Conservation (phyloP, 1,140 invertebrate genomes). For the Archivesica marissinica region DNA sequence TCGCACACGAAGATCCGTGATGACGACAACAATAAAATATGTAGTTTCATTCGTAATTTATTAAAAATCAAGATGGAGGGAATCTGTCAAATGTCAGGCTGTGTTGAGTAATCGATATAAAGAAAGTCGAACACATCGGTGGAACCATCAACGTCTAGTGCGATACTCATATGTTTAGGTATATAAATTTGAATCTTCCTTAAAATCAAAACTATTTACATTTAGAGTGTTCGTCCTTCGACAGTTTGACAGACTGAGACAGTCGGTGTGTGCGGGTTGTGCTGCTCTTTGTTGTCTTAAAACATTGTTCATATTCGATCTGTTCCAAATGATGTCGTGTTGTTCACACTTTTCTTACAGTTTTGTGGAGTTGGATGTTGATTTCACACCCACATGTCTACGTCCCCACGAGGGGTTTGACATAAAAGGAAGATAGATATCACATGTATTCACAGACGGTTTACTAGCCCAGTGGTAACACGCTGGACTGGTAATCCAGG, state of each 20-base stretch:
- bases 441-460: too few species aligned
- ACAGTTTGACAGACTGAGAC: background rate
- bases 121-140: background rate
- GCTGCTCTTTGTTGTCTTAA: too few species aligned
- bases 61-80: conserved; percentile 11
- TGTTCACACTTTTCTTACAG: too few species aligned
- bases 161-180: background rate
- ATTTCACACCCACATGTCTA: too few species aligned
- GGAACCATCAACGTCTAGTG: background rate
- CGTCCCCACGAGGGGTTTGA: too few species aligned
- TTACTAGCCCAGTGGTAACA: too few species aligned
- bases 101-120: conserved; percentile 38
- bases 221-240: background rate
- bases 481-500: too few species aligned
- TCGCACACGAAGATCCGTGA: background rate
- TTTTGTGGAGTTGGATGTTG: too few species aligned
- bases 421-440: too few species aligned
- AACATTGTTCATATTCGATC: too few species aligned
- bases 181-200: background rate
- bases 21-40: background rate
- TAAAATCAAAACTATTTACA: background rate
- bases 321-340: too few species aligned
- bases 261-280: too few species aligned
- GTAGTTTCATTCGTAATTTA: background rate
- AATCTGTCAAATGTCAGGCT: conserved; percentile 44